Conservation (phyloP, 2,888 invertebrate genomes). For the Malacosoma neustria region DNA sequence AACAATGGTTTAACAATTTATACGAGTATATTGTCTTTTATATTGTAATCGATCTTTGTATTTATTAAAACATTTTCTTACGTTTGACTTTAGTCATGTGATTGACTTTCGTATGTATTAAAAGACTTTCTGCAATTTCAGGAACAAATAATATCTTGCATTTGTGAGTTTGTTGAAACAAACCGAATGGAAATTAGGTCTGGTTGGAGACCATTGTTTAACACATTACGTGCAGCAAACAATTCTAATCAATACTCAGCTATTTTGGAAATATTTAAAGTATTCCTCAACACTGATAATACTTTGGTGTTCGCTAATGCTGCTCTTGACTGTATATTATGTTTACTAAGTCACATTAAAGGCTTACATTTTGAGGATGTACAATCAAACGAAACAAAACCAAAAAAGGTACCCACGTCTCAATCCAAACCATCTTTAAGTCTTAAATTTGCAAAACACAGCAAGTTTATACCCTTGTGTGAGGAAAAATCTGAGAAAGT, state of each 20-base stretch:
- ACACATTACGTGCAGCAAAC: slow-evolving; percentile 90
- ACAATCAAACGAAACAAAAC: slow-evolving; percentile 57
- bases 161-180: slow-evolving; percentile 97
- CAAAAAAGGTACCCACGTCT: slow-evolving; percentile 41
- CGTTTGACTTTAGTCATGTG: too few relatives aligned
- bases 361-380: slow-evolving; percentile 78
- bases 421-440: slow-evolving; percentile 53
- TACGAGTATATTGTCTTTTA: too few relatives aligned
- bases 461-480: slow-evolving; percentile 60
- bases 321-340: slow-evolving; percentile 93
- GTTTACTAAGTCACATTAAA: slow-evolving; percentile 85
- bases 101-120: too few relatives aligned
- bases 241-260: slow-evolving; percentile 83
- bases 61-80: too few relatives aligned
- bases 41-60: too few relatives aligned
- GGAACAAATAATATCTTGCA: slow-evolving; percentile 93
- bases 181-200: slow-evolving; percentile 94
- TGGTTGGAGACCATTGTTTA: slow-evolving; percentile 97
- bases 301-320: slow-evolving; percentile 95
- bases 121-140: slow-evolving; percentile 57
- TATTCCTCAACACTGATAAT: slow-evolving; percentile 94
- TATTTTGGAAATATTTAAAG: slow-evolving; percentile 93
- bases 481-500: slow-evolving; percentile 66
- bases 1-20: too few relatives aligned
- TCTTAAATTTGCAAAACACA: slow-evolving; percentile 61